Evolutionary conservation across 2,797 vertebrate genomes (phyloP), one percentile per base, ranked within the genome.

Genomic region (Rhinogobio ventralis): DNA sequence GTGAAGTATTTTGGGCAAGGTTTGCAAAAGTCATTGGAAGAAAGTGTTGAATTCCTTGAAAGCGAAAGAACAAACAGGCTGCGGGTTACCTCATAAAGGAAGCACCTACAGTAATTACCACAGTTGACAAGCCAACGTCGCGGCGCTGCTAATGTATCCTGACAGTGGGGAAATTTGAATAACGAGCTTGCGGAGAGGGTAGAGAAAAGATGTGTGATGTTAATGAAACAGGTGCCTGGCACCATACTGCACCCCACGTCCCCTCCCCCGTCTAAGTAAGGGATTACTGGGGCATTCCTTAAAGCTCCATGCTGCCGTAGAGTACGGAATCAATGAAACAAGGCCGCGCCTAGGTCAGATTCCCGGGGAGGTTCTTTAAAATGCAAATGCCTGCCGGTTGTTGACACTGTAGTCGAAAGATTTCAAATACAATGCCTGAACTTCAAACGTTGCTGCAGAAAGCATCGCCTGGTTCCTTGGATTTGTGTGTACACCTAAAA

Each of bases 141-240:
- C 90, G 71, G 86, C 90, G 69, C 81, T 30, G 91, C 94, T 95
- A 95, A 96, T 95, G 93, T 92, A 90, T 93, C 93, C 93, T 94
- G 95, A 95, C 95, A 95, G 95, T 93, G 91, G 94, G 93, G 92
- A 94, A 93, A 95, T 95, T 94, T 95, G 92, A 95, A 95, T 95
- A 96, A 95, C 91, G 92, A 95, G 93, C 93, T 93, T 92, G 91
- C 76, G 81, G 84, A 51, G 66, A 45, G 68, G 57, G 79, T 88
- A 64, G 89, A 86, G 88, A 89, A 90, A 92, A 93, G 89, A 93
- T 92, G 93, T 83, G 74, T 89, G 91, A 89, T 81, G 88, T 92
- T 95, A 95, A 95, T 94, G 93, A 95, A 94, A 94, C 94, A 94
- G 95, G 95, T 95, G 94, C 93, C 92, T 93, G 87, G 89, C 89